These are phyloP conservation scores for Fistularia commersonii DNA, from an alignment of 2,797 vertebrate species.

Conservation along the genomic window DNA sequence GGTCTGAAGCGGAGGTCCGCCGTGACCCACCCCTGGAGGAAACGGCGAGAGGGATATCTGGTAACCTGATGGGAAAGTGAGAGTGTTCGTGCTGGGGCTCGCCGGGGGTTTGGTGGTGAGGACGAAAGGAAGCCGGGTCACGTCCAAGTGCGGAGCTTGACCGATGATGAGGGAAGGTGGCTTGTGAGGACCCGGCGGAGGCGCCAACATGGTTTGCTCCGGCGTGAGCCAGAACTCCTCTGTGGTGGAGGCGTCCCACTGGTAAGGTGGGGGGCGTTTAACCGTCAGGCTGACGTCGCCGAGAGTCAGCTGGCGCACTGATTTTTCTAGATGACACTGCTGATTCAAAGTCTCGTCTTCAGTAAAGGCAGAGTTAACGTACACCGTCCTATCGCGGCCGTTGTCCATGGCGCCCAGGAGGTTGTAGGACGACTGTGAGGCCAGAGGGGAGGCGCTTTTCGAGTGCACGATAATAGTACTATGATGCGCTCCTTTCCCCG, in stretches of 20 bases:
- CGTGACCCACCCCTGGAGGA: slow-evolving; percentile 77
- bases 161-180: slow-evolving; percentile 84
- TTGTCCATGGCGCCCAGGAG: slow-evolving; percentile 83
- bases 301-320: slow-evolving; percentile 73
- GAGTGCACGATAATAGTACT: slow-evolving; percentile 90
- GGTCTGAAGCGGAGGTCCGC: slow-evolving; percentile 80
- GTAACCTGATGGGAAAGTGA: slow-evolving; percentile 86
- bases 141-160: slow-evolving; percentile 89
- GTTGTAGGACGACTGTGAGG: slow-evolving; percentile 94
- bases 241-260: slow-evolving; percentile 88
- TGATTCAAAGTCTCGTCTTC: slow-evolving; percentile 93
- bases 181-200: slow-evolving; percentile 84
- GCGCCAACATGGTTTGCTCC: slow-evolving; percentile 82
- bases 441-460: slow-evolving; percentile 82
- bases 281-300: slow-evolving; percentile 69
- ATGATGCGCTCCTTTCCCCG: slow-evolving; percentile 80
- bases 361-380: slow-evolving; percentile 95
- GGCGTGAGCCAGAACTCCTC: slow-evolving; percentile 97
- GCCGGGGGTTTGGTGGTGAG: slow-evolving; percentile 87
- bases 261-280: slow-evolving; percentile 93
- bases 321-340: slow-evolving; percentile 81
- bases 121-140: slow-evolving; percentile 88
- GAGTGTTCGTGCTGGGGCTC: slow-evolving; percentile 81
- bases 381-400: slow-evolving; percentile 88
- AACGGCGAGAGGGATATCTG: slow-evolving; percentile 88